Evolutionary conservation across 2,888 invertebrate species (phyloP).

Genomic region (Amblyjoppa proteus): DNA sequence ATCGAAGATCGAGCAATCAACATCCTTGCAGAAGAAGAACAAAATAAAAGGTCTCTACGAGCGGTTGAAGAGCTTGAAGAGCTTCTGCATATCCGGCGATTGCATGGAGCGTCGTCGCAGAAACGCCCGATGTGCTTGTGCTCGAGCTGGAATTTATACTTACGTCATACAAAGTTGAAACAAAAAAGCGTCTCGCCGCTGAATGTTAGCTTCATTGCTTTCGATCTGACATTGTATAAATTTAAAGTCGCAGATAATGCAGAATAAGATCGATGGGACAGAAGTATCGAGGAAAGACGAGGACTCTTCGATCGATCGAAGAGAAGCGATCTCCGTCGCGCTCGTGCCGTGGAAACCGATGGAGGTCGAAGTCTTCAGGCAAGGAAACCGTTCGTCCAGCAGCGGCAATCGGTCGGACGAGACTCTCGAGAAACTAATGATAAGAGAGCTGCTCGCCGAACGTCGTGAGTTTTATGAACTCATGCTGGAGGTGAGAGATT

Average conservation of each 20-base stretch:
- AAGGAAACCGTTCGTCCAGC: background rate
- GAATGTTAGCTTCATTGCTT: background rate
- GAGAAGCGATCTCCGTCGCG: constrained; percentile 18
- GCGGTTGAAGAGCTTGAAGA: constrained; percentile 29
- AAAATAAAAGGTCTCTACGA: constrained; percentile 7
- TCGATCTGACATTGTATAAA: background rate
- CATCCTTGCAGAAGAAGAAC: background rate
- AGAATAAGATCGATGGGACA: background rate
- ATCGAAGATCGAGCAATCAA: background rate
- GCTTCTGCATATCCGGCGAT: constrained; percentile 41
- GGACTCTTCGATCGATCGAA: background rate
- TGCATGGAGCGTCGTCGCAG: constrained; percentile 30
- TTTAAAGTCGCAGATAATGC: background rate
- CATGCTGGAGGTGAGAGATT: constrained; percentile 22
- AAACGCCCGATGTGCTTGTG: background rate
- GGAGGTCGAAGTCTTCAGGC: constrained; percentile 21
- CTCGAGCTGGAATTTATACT: constrained; percentile 43
- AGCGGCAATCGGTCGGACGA: background rate
- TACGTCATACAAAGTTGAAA: constrained; percentile 36
- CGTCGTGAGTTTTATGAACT: constrained; percentile 46
- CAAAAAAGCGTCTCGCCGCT: background rate
- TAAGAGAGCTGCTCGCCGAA: constrained; percentile 40
- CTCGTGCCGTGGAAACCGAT: constrained; percentile 40
- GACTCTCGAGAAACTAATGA: constrained; percentile 29
- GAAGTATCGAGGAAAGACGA: constrained; percentile 1